Evolutionary conservation across 2,797 vertebrate genomes (phyloP).

Genomic region (Sebastes flavidus): DNA sequence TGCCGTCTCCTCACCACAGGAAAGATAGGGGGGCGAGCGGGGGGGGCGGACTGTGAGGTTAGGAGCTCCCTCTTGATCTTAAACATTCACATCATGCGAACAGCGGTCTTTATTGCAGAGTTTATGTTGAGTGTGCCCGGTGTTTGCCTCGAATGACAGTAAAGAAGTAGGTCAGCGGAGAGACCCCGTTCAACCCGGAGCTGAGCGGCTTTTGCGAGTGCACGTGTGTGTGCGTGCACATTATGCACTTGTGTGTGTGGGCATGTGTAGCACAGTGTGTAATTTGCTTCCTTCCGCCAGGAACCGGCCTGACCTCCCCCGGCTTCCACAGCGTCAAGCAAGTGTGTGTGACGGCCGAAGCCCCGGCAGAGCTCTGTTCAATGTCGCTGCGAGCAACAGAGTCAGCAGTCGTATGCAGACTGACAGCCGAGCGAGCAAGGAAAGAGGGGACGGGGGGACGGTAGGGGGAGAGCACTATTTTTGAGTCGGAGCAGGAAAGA

Average conservation of each 20-base stretch:
- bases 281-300: conserved; percentile 66
- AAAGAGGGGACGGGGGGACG: not conserved
- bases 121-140: conserved; percentile 44
- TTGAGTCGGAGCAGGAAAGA: conserved; percentile 17
- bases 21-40: conserved; percentile 9
- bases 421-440: conserved; percentile 40
- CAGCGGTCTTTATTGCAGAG: conserved; percentile 24
- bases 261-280: conserved; percentile 56
- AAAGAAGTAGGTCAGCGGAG: conserved; percentile 77
- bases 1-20: conserved; percentile 46
- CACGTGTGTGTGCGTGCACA: not conserved
- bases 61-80: conserved; percentile 43
- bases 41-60: conserved; percentile 1
- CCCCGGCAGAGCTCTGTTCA: conserved; percentile 48
- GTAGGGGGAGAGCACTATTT: conserved; percentile 14
- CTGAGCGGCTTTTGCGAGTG: conserved; percentile 34
- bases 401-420: conserved; percentile 55
- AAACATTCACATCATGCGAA: conserved; percentile 34
- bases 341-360: conserved; percentile 27
- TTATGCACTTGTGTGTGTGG: conserved; percentile 10
- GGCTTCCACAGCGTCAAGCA: conserved; percentile 46
- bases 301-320: conserved; percentile 70
- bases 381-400: conserved; percentile 48
- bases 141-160: conserved; percentile 46
- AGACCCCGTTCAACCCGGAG: conserved; percentile 64